Evolutionary conservation across 2,113 vertebrate genomes (phyloP), one percentile per base, ranked within the genome.

Genomic region (Atlantisia rogersi): DNA sequence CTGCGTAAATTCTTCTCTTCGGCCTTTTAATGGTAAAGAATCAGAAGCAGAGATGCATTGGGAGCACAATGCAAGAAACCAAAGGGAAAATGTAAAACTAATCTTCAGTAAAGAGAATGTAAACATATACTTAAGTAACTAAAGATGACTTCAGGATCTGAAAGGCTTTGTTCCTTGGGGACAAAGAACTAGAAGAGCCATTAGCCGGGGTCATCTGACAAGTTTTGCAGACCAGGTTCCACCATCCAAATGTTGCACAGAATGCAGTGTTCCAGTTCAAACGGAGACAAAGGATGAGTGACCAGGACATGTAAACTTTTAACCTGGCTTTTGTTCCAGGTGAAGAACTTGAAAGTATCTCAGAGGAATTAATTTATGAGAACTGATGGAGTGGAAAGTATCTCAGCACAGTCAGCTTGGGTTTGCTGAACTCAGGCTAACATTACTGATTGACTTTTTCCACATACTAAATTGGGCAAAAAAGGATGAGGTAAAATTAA

Each of bases 401-500:
- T 46, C 81, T 92, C 62, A 52, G 55, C 6, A 15, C 74, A 91
- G 50, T 15, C 6, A 12, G 74, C 62, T 46, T 74, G 70, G 5
- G 2, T 82, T 84, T 94, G 78, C 70, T 89, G 91, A 93, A 90
- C 86, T 92, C 77, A 35, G 67, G 40, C 67, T 95, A 93, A 67
- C 67, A 48, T 70, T 68, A 88, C 40, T 0, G 0, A 95, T 94
- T 1, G 78, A 96, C 92, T 94, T 94, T 84, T 96, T 89, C 65
- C 94, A 87, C 58, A 77, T 22, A 70, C 68, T 90, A 78, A 90
- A 86, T 42, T 76, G 95, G 88, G 80, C 4, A 92, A 91, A 92
- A 95, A 95, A 85, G 74, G 55, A 73, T 91, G 74, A 94, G n/a
- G 86, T 29, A 85, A 92, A 95, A 96, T 96, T 92, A 96, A 96